Conservation (phyloP, 2,797 vertebrate genomes). For the Odontamblyopus lacepedii region DNA sequence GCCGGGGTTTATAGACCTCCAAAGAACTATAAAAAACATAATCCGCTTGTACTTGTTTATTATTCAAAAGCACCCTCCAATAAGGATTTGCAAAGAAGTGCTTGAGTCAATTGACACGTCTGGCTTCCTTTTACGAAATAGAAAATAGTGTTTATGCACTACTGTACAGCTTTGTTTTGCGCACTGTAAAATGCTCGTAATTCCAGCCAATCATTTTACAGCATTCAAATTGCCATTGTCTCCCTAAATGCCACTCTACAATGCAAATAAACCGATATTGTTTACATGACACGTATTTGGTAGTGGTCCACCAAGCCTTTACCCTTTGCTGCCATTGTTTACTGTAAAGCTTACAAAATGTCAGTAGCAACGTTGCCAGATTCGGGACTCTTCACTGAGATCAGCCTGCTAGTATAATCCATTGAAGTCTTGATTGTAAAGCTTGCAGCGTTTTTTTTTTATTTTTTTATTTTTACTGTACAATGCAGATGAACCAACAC, state of each 20-base stretch:
- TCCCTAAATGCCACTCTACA: constrained; percentile 1
- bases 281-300: constrained; percentile 41
- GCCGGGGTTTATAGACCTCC: constrained; percentile 37
- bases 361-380: no score
- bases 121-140: constrained; percentile 13
- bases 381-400: no score
- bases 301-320: constrained; percentile 10
- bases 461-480: no score
- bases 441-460: no score
- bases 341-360: no score
- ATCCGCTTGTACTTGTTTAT: constrained; percentile 54
- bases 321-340: no score
- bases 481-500: no score
- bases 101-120: constrained; percentile 38
- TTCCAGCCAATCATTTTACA: constrained; percentile 7
- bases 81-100: constrained; percentile 47
- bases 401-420: no score
- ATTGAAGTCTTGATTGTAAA: no score
- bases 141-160: background rate
- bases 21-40: constrained; percentile 38
- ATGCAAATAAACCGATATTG: constrained; percentile 16
- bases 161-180: constrained; percentile 25
- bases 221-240: background rate
- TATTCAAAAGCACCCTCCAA: constrained; percentile 44
- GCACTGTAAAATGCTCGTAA: background rate